Evolutionary conservation across 53 echinoderm and acorn worm genomes (phyloP).

Genomic region (Crossaster papposus): DNA sequence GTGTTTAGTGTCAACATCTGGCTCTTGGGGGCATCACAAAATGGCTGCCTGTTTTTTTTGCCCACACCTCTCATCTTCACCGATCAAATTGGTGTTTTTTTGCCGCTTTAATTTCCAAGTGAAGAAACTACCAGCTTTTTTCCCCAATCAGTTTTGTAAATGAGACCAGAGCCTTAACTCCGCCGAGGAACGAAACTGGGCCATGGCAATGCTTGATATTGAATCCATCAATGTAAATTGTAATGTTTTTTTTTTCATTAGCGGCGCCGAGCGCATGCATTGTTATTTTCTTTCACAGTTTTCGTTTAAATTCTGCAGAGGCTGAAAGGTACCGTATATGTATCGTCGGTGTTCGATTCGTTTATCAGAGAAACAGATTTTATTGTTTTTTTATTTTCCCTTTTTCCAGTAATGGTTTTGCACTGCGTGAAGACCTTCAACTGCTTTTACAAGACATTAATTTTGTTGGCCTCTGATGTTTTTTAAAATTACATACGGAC

Average conservation of each 20-base stretch:
- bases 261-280: background rate
- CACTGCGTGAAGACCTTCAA: too few relatives aligned
- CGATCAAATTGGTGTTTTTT: background rate
- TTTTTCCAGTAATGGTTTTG: too few relatives aligned
- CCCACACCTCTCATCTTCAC: background rate
- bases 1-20: background rate
- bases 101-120: background rate
- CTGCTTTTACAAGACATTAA: too few relatives aligned
- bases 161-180: background rate
- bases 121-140: background rate
- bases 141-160: background rate
- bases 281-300: background rate
- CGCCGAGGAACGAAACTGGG: background rate
- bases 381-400: too few relatives aligned
- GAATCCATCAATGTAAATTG: background rate
- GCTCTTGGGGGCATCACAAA: background rate
- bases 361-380: too few relatives aligned
- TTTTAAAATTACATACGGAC: too few relatives aligned
- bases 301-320: too few relatives aligned
- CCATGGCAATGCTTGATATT: background rate
- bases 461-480: too few relatives aligned
- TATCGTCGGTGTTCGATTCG: too few relatives aligned
- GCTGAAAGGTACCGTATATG: too few relatives aligned
- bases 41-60: background rate
- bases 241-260: background rate